phyloP scores from a whole-genome alignment of 1,140 invertebrate species.

The Paramacrobiotus metropolitanus region DNA sequence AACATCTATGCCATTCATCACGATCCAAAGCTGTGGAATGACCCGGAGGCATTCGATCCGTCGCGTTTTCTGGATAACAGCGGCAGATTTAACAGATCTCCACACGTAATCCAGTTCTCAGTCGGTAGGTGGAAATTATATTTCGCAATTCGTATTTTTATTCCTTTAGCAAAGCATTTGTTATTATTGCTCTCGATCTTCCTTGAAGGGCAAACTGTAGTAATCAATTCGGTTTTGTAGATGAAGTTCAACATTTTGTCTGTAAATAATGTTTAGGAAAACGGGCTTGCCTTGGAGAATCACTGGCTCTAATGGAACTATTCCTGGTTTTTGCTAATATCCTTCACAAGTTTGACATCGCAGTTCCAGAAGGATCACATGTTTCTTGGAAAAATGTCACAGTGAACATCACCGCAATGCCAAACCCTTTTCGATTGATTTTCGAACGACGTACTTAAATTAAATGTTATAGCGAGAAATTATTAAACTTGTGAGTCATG shows the following conservation, averaged over 20 bases:
- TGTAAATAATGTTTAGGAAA: neutral
- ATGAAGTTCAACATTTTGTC: no score
- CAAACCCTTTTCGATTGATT: neutral
- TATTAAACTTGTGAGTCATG: no score
- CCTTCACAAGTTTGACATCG: constrained; percentile 1
- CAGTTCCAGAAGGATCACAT: neutral
- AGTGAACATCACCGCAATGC: neutral
- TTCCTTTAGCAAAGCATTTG: no score
- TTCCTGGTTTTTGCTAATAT: neutral
- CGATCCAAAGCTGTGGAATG: constrained; percentile 33
- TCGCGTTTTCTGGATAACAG: constrained; percentile 43
- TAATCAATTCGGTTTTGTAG: no score
- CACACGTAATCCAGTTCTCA: no score
- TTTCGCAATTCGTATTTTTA: no score
- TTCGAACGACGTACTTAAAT: neutral
- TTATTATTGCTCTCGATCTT: no score
- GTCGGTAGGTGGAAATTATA: no score
- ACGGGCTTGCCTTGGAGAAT: neutral
- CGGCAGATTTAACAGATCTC: no score
- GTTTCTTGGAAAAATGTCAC: neutral
- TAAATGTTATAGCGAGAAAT: no score
- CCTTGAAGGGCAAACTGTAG: no score
- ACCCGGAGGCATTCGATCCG: constrained; percentile 41
- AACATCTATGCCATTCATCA: constrained; percentile 60
- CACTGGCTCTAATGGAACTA: neutral